Evolutionary conservation across 1,140 invertebrate species (phyloP), one percentile per base, ranked within the genome.

Genomic region (Drosophila punjabiensis): DNA sequence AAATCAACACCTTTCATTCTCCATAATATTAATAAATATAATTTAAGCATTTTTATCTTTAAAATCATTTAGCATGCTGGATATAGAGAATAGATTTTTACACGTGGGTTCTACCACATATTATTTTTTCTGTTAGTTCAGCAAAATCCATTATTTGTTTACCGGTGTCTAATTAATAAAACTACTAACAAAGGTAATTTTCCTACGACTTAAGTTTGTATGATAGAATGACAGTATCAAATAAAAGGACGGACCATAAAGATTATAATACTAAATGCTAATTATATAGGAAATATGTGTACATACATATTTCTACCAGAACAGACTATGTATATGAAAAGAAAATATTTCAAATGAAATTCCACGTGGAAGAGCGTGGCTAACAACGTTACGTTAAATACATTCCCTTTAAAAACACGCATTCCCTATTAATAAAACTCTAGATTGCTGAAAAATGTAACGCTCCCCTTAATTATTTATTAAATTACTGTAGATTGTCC

Each of bases 111-210:
- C 9, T 11, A 30, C 0, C 2, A n/a, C 30, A 52, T n/a, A 24
- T 10, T 30, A 30, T 30, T 10, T 52, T 30, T 50, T 30, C 6
- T n/a, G 14, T 16, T 16, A 50, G 14, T 10, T 52, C 14, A 50
- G 48, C n/a, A 10, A 50, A 30, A 16, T 48, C 47, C 14, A 30
- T 39, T 58, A 41, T 41, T 56, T 18, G 39, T 56, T 56, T 18
- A n/a, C 4, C 4, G 16, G 32, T 24, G 20, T 20, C 9, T 37
- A 58, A 37, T 37, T 58, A 37, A 24, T 37, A 37, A 58, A 37
- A 7, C 53, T 11, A 24, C 20, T 56, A 18, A 5, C 16, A 18
- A n/a, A 18, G 14, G 20, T 37, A 28, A 52, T 52, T 35, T 63
- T 35, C 11, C 14, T 24, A 37, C 13, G 13, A 35, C 18, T 56